Base-by-base conservation (phyloP, 2,113 vertebrate genomes). In the Calyptomena viridis region DNA sequence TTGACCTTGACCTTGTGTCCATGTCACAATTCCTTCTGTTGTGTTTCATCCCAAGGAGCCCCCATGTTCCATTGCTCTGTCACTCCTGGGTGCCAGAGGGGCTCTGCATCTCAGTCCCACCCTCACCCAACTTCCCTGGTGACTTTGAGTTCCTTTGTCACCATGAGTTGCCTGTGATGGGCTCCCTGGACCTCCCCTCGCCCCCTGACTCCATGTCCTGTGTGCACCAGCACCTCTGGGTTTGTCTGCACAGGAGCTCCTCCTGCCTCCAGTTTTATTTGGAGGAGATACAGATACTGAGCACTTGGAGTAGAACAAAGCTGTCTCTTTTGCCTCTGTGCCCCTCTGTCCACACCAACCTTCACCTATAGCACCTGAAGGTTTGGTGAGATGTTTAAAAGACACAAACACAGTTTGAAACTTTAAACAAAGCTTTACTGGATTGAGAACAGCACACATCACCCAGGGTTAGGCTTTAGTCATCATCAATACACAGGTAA, bases 331-430 rank as follows among this genome's bases (percentile, higher is more conserved):
- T 63, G 46, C 14, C 11, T 25, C 46, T 42, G 24, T 62, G 63
- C 62, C n/a, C 24, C 55, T 47, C n/a, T 25, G n/a, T 40, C 46
- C 39, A 3, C 2, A 8, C 9, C 0, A 0, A 30, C 24, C 20
- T 68, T 25, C 53, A 60, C 24, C 24, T 60, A 11, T 5, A 35
- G 62, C 52, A 82, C 39, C 60, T 52, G 37, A 19, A 55, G 55
- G 3, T 11, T 20, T 42, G 55, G 2, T 14, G 47, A 31, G 31
- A 27, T 35, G 12, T 16, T 31, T 31, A 31, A 76, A 76, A 69
- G 40, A 69, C 35, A 62, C 40, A 20, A 8, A 62, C 35, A 16
- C 30, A 49, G 18, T 37, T 11, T 37, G 25, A 62, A 76, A 62
- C 14, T 6, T 68, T n/a, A 42, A 23, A 42, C 25, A 49, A 76